Percentiles rank a stretch among this genome's conserved stretches.
Evolutionary conservation across 2,797 vertebrate species (phyloP).

Genomic region (Acanthurus lineatus): DNA sequence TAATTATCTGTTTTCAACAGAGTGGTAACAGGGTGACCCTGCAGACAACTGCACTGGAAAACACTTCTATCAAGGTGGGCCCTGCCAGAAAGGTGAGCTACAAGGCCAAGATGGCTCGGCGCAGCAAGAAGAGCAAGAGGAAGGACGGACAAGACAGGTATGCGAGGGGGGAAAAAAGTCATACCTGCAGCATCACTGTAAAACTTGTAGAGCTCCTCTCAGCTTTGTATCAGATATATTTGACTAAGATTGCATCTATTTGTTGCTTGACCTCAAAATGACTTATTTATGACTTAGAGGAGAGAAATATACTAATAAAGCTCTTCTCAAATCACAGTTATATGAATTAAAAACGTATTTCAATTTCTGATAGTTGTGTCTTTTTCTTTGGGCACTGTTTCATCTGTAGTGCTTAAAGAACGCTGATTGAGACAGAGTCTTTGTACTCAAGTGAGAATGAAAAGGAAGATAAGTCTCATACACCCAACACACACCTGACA

Average conservation of each 20-base stretch:
- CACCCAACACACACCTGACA: neutral
- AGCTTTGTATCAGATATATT: neutral
- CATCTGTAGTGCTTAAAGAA: neutral
- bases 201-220: neutral
- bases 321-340: neutral
- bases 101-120: conserved; percentile 92
- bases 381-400: neutral
- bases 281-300: neutral
- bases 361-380: neutral
- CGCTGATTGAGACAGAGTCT: neutral
- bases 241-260: neutral
- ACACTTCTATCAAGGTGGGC: conserved; percentile 94
- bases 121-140: conserved; percentile 91
- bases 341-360: neutral
- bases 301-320: neutral
- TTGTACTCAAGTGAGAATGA: neutral
- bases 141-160: conserved; percentile 93
- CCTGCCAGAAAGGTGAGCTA: conserved; percentile 92
- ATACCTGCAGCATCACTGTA: neutral
- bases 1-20: conserved; percentile 71
- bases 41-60: conserved; percentile 92
- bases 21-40: conserved; percentile 92
- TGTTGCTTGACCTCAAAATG: neutral
- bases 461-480: neutral
- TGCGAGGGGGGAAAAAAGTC: neutral